Evolutionary conservation across 2,797 vertebrate species (phyloP), one percentile per base, ranked within the genome.

Genomic region (Manis javanica): DNA sequence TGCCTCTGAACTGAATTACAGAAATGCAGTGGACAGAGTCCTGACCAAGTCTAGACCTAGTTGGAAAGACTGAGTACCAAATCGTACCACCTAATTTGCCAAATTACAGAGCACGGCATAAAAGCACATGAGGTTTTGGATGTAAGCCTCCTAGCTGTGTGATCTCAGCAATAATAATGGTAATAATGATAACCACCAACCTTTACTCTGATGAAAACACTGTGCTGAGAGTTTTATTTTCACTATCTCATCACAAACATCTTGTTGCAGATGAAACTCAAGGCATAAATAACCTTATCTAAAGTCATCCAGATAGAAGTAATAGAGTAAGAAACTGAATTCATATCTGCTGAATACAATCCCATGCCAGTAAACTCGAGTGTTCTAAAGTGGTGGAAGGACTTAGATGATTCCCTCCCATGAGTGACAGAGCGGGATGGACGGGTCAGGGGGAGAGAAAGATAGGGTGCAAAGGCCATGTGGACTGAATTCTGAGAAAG

Each of bases 11-110:
- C 2, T 69, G 18, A 64, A 39, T 24, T 29, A 37, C 19, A 29
- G 23, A 42, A 31, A 51, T 7, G 74, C 19, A 24, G 37, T 2
- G 11, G 37, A 59, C 37, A 46, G 42, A 49, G 34, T 59, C 69
- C 69, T 4, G 5, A 23, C 85, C 46, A 31, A 19, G 34, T 42
- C 69, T 19, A 74, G 53, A 89, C 4, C 2, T 6, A 9, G 13
- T 9, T 66, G n/a, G n/a, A 77, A 87, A 93, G 77, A 39, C 8
- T n/a, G n/a, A 82, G 49, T 37, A 84, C 49, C 81, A 87, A 75
- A 53, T n/a, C 2, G 3, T 34, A 61, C 19, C 57, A 74, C 24
- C 49, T 85, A 42, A 82, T 64, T 51, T 63, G 26, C 51, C 0
- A 51, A 57, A 85, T 68, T 42, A 39, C 19, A 66, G 75, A 94